Base-by-base conservation (phyloP, 2,797 vertebrate species). In the Decapterus maruadsi region DNA sequence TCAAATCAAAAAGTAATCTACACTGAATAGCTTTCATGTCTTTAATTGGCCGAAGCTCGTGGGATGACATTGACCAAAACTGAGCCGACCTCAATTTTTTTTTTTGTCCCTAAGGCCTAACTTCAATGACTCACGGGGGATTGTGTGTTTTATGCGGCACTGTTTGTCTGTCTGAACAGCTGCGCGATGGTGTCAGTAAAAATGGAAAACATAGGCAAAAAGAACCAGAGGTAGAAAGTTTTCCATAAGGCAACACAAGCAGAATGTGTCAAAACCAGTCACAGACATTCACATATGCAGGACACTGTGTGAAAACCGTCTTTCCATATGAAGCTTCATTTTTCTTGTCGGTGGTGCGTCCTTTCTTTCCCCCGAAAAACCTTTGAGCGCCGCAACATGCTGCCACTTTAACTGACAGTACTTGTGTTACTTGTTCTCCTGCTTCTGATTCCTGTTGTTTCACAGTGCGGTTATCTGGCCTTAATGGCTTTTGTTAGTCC, bases 141-240 rank as follows among this genome's bases (percentile, higher is more conserved):
- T 36, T 36, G 34, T 36, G 8, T 58, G 12, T 46, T 48, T 45
- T 42, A 17, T 5, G 2, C 20, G 14, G 10, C 4, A 53, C 11
- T 45, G 19, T 56, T 56, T 67, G 20, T 51, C 22, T 48, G 20
- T 64, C 16, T 66, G 40, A 68, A 73, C 20, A 51, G 22, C 43
- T 57, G 42, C 20, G 60, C 51, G 26, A 65, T 68, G 54, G 45
- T 70, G 31, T 67, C 1, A 4, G 14, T 22, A 66, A 43, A 57
- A 71, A 20, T 53, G 2, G 19, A 85, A 75, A 77, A 65, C 54
- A 61, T 68, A 79, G 57, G 19, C 53, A 56, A 78, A 26, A 42
- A 61, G 51, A 74, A 68, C 45, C 60, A 76, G 80, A 85, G 78
- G 80, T 87, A 87, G 75, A 82, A 82, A 79, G 40, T 34, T 69